Evolutionary conservation across 2,113 vertebrate species (phyloP).

Genomic region (Podilymbus podiceps): DNA sequence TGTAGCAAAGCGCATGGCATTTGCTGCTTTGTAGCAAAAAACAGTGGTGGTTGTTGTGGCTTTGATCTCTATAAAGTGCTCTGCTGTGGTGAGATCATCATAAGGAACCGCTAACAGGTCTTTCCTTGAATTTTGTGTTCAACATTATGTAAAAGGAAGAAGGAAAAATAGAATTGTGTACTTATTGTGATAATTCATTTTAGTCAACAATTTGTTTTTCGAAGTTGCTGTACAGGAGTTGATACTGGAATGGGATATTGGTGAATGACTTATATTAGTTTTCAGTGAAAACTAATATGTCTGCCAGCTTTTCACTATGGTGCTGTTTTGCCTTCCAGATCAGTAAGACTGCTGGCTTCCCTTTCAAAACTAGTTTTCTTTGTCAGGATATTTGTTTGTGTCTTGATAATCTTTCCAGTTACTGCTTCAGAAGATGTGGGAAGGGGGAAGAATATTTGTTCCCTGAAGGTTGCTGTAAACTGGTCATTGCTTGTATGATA

Average conservation of each 20-base stretch:
- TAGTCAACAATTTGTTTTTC: background rate
- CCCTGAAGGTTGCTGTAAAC: constrained; percentile 3
- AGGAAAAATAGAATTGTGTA: background rate
- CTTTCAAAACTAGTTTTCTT: background rate
- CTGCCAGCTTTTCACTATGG: background rate
- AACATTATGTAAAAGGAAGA: background rate
- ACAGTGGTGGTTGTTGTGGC: background rate
- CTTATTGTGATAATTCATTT: background rate
- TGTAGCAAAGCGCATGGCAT: background rate
- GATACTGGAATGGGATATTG: background rate
- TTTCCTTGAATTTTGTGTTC: background rate
- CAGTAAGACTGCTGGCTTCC: background rate
- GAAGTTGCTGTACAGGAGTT: background rate
- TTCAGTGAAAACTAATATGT: background rate
- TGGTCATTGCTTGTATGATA: background rate
- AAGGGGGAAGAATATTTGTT: background rate
- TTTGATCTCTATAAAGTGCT: constrained; percentile 13
- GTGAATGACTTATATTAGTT: background rate
- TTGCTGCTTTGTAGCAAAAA: background rate
- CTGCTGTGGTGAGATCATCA: background rate
- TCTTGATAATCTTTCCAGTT: constrained; percentile 33
- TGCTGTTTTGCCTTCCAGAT: background rate
- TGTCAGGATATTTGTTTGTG: background rate
- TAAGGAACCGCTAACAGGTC: background rate
- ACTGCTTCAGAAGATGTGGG: constrained; percentile 26